These are phyloP conservation scores for Acyrthosiphon pisum DNA, from an alignment of 1,140 invertebrate genomes.

Conservation along the genomic window DNA sequence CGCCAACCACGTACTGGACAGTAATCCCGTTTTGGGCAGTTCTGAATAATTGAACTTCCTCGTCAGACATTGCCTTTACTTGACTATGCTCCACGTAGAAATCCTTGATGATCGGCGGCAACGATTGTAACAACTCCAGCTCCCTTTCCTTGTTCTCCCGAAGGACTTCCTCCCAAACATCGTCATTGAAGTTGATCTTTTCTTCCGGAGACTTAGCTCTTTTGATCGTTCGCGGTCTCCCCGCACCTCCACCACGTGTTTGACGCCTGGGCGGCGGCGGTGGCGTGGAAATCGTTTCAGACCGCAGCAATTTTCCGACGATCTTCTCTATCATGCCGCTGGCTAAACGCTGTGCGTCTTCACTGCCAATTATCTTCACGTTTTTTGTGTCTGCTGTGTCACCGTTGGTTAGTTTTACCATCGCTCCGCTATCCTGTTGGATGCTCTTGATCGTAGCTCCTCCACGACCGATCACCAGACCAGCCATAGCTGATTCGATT, in stretches of 20 bases:
- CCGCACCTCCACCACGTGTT: background rate
- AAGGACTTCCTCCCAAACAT: background rate
- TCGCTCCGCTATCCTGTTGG: conserved; percentile 68
- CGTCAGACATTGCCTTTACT: conserved; percentile 71
- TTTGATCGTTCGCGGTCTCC: background rate
- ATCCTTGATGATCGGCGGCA: conserved; percentile 76
- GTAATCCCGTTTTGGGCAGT: conserved; percentile 75
- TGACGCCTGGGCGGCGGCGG: background rate
- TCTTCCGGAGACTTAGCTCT: background rate
- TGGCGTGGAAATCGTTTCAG: too few relatives aligned
- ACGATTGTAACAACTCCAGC: conserved; percentile 66
- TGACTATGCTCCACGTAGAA: conserved; percentile 83
- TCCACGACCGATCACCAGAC: conserved; percentile 70
- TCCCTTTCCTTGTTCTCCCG: background rate
- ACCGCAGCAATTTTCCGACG: background rate
- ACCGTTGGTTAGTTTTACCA: conserved; percentile 65
- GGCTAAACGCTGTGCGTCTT: background rate
- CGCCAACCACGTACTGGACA: conserved; percentile 66
- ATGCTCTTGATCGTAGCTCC: conserved; percentile 77
- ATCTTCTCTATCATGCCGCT: background rate
- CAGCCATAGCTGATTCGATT: conserved; percentile 56
- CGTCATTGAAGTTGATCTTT: background rate
- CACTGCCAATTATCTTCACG: background rate
- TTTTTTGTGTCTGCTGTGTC: background rate
- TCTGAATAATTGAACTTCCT: conserved; percentile 70